Evolutionary conservation across 2,797 vertebrate species (phyloP).

Genomic region (Gadopsis bispinosus): DNA sequence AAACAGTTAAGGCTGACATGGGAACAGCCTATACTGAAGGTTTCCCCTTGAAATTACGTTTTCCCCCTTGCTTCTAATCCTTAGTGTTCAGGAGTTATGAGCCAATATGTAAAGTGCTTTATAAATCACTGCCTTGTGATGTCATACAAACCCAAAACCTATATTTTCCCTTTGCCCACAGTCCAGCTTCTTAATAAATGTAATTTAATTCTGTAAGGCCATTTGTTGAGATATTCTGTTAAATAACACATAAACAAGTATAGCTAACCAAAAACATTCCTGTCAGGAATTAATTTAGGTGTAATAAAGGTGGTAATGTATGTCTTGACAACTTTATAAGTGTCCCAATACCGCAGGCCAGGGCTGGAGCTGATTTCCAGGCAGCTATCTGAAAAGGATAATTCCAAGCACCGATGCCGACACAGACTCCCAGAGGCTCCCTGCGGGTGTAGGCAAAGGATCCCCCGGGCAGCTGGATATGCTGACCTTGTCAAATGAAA

Average conservation of each 20-base stretch:
- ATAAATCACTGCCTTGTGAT: neutral
- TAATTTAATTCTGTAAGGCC: neutral
- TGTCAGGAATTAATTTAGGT: neutral
- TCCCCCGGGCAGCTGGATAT: slow-evolving; percentile 91
- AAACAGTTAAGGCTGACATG: neutral
- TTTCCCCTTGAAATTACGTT: too few species aligned
- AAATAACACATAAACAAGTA: slow-evolving; percentile 2
- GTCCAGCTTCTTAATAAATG: neutral
- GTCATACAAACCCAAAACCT: neutral
- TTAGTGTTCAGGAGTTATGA: neutral
- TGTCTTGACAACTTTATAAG: neutral
- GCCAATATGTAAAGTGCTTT: neutral
- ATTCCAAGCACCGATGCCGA: slow-evolving; percentile 98
- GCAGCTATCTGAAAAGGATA: slow-evolving; percentile 96
- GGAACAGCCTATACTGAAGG: neutral
- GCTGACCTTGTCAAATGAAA: slow-evolving; percentile 86
- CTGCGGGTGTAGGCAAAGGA: slow-evolving; percentile 96
- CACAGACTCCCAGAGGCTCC: slow-evolving; percentile 95
- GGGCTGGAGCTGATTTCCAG: slow-evolving; percentile 94
- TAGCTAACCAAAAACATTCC: too few species aligned
- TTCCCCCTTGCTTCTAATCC: neutral
- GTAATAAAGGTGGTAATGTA: neutral
- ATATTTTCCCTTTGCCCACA: neutral
- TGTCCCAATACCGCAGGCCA: slow-evolving; percentile 91
- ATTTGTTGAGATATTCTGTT: neutral